A percentile compares a stretch with the other conserved stretches of the same genome.
These are phyloP conservation scores for Scyliorhinus canicula DNA, from an alignment of 2,797 vertebrate species.

Conservation along the genomic window DNA sequence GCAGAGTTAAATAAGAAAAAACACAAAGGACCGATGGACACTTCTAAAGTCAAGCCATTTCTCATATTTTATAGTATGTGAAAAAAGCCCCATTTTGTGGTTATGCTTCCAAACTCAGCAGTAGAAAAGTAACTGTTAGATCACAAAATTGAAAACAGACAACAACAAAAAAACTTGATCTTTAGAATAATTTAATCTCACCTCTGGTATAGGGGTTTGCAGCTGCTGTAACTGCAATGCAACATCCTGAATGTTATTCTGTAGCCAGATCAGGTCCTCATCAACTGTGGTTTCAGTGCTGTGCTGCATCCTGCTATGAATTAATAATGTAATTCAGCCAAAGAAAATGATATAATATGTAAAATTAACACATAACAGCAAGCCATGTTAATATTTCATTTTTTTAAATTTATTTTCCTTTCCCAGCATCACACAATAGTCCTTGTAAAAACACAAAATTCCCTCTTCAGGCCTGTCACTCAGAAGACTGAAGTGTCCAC, in stretches of 20 bases:
- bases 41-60: not conserved
- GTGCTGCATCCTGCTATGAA: not conserved
- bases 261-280: conserved; percentile 70
- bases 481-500: not conserved
- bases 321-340: not conserved
- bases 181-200: not conserved
- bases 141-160: not conserved
- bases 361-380: not conserved
- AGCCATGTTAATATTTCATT: not conserved
- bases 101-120: not conserved
- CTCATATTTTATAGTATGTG: not conserved
- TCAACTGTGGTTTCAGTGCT: conserved; percentile 60
- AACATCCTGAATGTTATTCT: conserved; percentile 72
- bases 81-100: not conserved
- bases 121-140: not conserved
- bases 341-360: not conserved
- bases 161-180: not conserved
- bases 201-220: conserved; percentile 44
- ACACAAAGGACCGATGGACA: not conserved
- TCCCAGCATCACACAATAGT: not conserved
- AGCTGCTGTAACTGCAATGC: conserved; percentile 72
- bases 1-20: not conserved
- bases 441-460: not conserved
- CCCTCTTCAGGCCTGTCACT: not conserved
- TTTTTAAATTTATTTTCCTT: not conserved